A percentile compares a stretch with the other conserved stretches of the same genome.
Conservation (phyloP, 2,888 invertebrate species). For the Pachliopta kotzebuea region DNA sequence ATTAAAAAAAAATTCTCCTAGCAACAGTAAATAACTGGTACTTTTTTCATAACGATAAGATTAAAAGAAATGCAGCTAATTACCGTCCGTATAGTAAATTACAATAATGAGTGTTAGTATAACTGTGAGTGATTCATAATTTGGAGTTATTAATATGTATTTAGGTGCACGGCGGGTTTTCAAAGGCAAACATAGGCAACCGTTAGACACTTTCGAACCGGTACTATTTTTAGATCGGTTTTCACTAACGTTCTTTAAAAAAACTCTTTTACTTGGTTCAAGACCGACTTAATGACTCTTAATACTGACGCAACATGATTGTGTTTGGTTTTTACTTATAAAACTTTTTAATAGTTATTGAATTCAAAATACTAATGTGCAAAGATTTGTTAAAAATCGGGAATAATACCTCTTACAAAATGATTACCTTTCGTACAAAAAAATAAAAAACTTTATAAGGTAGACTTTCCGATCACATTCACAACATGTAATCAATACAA, state of each 20-base stretch:
- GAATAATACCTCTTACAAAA: no score
- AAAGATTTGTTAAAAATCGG: no score
- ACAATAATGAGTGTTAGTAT: constrained; percentile 28
- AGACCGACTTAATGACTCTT: not conserved
- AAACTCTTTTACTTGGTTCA: not conserved
- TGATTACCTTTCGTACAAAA: no score
- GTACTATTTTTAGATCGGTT: constrained; percentile 32
- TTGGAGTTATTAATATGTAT: constrained; percentile 33
- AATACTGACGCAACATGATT: not conserved
- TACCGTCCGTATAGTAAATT: constrained; percentile 16
- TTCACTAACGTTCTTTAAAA: constrained; percentile 8
- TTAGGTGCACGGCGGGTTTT: constrained; percentile 30
- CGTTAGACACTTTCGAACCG: constrained; percentile 32
- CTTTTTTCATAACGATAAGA: constrained; percentile 6
- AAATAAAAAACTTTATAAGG: no score
- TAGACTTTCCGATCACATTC: no score
- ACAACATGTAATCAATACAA: no score
- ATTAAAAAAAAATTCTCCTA: not conserved
- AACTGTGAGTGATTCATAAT: constrained; percentile 31
- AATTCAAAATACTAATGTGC: no score
- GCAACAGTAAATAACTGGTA: not conserved
- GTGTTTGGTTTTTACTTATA: no score
- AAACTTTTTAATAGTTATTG: no score
- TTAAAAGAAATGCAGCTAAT: constrained; percentile 16
- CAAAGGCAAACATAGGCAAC: constrained; percentile 26